Evolutionary conservation across 2,888 invertebrate genomes (phyloP).

Genomic region (Dolichomitus sp.): DNA sequence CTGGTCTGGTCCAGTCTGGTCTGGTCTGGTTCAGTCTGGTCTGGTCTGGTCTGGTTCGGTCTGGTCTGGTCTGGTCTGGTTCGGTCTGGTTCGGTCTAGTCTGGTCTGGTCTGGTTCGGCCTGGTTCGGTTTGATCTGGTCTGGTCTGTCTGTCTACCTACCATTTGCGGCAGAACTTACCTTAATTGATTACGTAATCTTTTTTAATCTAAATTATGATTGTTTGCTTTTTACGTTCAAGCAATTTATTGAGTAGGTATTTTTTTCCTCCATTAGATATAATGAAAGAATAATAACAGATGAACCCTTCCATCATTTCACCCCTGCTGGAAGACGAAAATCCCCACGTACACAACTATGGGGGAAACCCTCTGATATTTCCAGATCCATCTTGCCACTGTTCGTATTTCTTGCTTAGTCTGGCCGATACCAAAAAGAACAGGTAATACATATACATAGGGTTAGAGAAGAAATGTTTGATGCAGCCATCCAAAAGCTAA

Average conservation of each 20-base stretch:
- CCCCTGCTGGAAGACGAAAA: neutral
- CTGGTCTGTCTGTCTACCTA: too few species aligned
- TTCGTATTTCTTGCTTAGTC: neutral
- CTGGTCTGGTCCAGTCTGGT: too few species aligned
- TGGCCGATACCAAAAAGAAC: neutral
- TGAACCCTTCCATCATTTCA: neutral
- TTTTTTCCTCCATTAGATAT: neutral
- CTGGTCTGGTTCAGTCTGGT: too few species aligned
- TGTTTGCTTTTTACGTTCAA: neutral
- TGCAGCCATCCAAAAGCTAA: conserved; percentile 21
- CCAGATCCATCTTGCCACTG: neutral
- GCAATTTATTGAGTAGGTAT: neutral
- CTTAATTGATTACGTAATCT: too few species aligned
- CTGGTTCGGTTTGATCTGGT: too few species aligned
- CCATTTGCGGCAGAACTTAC: too few species aligned
- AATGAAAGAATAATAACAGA: neutral
- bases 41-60: too few species aligned
- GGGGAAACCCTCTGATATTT: neutral
- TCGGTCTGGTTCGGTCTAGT: too few species aligned
- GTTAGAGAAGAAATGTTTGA: conserved; percentile 10
- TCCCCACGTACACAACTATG: neutral
- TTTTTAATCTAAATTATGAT: neutral
- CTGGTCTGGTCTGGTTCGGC: too few species aligned
- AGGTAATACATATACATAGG: neutral
- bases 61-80: too few species aligned